Percentiles rank a stretch among this genome's conserved stretches.
Evolutionary conservation across 2,888 invertebrate genomes (phyloP).

Genomic region (Torymus texanus): DNA sequence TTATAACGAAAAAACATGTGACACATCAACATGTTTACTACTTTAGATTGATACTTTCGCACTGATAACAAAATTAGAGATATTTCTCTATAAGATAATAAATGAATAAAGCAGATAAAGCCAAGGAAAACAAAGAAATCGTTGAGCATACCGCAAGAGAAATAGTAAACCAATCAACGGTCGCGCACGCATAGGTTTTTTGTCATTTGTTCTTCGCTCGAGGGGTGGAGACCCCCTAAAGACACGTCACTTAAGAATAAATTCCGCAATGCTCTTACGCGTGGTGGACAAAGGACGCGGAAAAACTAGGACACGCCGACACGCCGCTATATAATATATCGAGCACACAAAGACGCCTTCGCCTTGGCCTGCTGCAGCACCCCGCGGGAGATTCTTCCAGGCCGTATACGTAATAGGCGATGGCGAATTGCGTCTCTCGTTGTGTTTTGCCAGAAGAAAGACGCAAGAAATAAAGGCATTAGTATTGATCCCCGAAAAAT

Average conservation of each 20-base stretch:
- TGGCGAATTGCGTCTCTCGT: neutral
- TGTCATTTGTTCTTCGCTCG: neutral
- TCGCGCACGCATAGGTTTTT: slow-evolving; percentile 9
- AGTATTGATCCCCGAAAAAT: slow-evolving; percentile 63
- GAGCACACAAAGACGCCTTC: slow-evolving; percentile 18
- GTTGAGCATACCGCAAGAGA: neutral
- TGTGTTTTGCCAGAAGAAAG: slow-evolving; percentile 25
- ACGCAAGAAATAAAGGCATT: slow-evolving; percentile 57
- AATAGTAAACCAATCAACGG: slow-evolving; percentile 20
- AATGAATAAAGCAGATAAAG: no score
- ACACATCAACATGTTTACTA: no score
- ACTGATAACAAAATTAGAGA: no score
- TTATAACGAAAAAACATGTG: no score
- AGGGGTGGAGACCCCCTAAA: slow-evolving; percentile 1
- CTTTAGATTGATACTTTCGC: no score
- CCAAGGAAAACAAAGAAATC: slow-evolving; percentile 1
- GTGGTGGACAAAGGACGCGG: slow-evolving; percentile 33
- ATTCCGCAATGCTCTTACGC: slow-evolving; percentile 30
- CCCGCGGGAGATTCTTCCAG: slow-evolving; percentile 14
- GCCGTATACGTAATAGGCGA: slow-evolving; percentile 13
- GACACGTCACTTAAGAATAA: slow-evolving; percentile 28
- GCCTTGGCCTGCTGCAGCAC: neutral
- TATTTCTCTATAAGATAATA: no score
- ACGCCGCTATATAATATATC: neutral
- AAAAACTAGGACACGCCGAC: slow-evolving; percentile 32